These are phyloP conservation scores for Nezara viridula DNA, from an alignment of 2,888 invertebrate species.

Conservation along the genomic window DNA sequence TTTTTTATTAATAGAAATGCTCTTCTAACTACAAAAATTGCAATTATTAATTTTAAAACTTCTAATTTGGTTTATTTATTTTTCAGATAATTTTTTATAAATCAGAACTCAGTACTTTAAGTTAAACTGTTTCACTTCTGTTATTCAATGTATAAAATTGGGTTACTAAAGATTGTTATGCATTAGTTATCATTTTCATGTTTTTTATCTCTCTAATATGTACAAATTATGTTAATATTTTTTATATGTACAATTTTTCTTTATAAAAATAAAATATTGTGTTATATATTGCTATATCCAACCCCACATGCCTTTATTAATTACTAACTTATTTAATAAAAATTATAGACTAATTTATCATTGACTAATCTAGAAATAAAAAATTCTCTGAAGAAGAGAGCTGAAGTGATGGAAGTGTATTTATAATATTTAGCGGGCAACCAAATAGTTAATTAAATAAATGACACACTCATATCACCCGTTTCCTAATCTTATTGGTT, in stretches of 20 bases:
- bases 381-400: too few species aligned
- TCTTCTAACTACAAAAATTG: neutral
- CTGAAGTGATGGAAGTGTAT: too few species aligned
- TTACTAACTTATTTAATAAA: too few species aligned
- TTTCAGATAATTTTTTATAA: constrained; percentile 2
- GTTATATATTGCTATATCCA: neutral
- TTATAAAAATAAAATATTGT: too few species aligned
- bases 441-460: too few species aligned
- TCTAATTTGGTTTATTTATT: constrained; percentile 22
- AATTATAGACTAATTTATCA: too few species aligned
- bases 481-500: too few species aligned
- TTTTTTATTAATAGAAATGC: neutral
- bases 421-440: too few species aligned
- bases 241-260: neutral
- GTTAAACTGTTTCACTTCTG: neutral
- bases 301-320: too few species aligned
- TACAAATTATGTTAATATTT: constrained; percentile 13
- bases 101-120: neutral
- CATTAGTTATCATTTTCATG: neutral
- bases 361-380: too few species aligned
- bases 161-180: neutral
- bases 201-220: neutral
- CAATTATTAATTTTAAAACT: neutral
- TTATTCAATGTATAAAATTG: neutral
- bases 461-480: too few species aligned